Evolutionary conservation across 2,113 vertebrate species (phyloP).

Genomic region (Lagopus muta): DNA sequence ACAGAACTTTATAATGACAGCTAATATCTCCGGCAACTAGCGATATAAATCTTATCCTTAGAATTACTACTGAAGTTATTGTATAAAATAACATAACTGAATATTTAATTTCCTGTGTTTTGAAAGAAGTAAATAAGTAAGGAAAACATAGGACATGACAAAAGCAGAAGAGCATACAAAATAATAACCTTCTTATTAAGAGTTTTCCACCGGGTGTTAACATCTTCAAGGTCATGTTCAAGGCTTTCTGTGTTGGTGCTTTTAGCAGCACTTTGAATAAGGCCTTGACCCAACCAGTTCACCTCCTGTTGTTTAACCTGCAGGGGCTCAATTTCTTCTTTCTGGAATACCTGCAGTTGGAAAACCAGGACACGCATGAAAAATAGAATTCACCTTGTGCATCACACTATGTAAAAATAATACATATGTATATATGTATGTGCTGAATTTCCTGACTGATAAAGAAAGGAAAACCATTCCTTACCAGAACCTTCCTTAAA

Average conservation of each 20-base stretch:
- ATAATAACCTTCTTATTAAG: slow-evolving; percentile 93
- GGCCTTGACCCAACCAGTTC: slow-evolving; percentile 91
- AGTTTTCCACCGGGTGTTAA: slow-evolving; percentile 92
- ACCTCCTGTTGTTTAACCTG: slow-evolving; percentile 91
- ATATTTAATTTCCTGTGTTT: slow-evolving; percentile 52
- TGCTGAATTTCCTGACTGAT: neutral
- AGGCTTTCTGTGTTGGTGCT: slow-evolving; percentile 85
- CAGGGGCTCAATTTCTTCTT: slow-evolving; percentile 92
- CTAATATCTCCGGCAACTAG: neutral
- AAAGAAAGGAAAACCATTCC: slow-evolving; percentile 9
- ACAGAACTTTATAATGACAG: neutral
- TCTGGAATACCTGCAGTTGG: slow-evolving; percentile 89
- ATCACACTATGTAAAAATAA: neutral
- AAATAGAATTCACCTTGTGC: neutral
- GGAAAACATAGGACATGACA: neutral
- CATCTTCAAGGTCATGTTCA: slow-evolving; percentile 89
- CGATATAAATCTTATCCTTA: neutral
- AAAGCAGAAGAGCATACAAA: neutral
- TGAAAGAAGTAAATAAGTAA: neutral
- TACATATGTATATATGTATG: too few relatives aligned
- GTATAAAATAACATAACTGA: neutral
- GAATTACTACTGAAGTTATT: neutral
- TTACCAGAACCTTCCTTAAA: neutral
- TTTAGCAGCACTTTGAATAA: slow-evolving; percentile 93
- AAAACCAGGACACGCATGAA: slow-evolving; percentile 32